A percentile compares a stretch with the other conserved stretches of the same genome.
Evolutionary conservation across 92 coral and sea anemone genomes (phyloP).

Genomic region (Porites rus): DNA sequence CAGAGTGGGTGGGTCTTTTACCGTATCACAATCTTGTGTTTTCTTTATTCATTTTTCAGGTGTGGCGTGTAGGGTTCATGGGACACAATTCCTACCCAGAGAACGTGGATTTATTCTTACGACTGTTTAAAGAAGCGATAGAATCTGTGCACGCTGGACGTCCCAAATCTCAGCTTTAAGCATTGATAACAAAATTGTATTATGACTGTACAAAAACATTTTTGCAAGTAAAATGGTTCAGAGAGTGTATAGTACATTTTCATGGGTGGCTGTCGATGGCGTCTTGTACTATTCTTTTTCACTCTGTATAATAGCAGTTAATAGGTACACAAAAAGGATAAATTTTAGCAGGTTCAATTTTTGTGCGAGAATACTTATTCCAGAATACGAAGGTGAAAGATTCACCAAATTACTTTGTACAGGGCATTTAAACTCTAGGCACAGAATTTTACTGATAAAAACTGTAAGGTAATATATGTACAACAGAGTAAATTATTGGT

Average conservation of each 20-base stretch:
- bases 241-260: background rate
- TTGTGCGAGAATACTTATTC: too few relatives aligned
- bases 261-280: background rate
- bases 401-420: too few relatives aligned
- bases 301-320: background rate
- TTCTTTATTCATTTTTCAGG: conserved; percentile 38
- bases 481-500: too few relatives aligned
- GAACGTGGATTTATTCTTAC: conserved; percentile 85
- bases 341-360: background rate
- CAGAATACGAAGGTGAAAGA: too few relatives aligned
- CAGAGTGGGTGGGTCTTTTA: too few relatives aligned
- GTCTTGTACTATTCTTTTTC: background rate
- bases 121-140: conserved; percentile 89
- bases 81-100: conserved; percentile 90
- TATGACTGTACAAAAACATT: background rate
- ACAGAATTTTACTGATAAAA: too few relatives aligned
- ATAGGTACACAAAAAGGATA: background rate
- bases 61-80: conserved; percentile 97
- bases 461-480: too few relatives aligned
- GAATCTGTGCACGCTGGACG: conserved; percentile 32
- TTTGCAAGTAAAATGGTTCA: background rate
- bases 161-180: conserved; percentile 27
- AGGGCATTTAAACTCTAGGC: too few relatives aligned
- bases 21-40: too few relatives aligned
- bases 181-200: background rate